A percentile compares a stretch with the other conserved stretches of the same genome.
Conservation (phyloP, 1,140 invertebrate genomes). For the Euborellia annulipes region DNA sequence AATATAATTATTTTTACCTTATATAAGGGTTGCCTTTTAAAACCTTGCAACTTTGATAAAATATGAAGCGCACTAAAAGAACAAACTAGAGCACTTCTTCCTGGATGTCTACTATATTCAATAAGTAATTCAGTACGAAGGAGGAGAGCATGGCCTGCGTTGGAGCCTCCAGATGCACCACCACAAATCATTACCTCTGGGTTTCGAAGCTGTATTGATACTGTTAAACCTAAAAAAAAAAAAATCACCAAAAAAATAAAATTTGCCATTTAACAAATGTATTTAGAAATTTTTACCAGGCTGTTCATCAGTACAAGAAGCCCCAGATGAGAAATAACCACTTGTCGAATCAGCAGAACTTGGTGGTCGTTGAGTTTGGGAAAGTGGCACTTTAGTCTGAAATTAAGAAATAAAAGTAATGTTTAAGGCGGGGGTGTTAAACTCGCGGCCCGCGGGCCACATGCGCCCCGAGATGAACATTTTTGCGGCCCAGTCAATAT, state of each 20-base stretch:
- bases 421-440: too few species aligned
- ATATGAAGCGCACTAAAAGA: constrained; percentile 51
- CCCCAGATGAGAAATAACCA: constrained; percentile 37
- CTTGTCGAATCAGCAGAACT: constrained; percentile 37
- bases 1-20: constrained; percentile 19
- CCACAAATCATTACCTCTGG: constrained; percentile 66
- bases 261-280: too few species aligned
- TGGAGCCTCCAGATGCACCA: constrained; percentile 32
- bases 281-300: constrained; percentile 12
- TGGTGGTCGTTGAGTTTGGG: constrained; percentile 16
- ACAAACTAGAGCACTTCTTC: constrained; percentile 43
- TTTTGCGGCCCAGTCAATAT: too few species aligned
- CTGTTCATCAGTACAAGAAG: constrained; percentile 19
- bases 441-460: too few species aligned
- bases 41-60: constrained; percentile 32
- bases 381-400: constrained; percentile 12
- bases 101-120: constrained; percentile 51
- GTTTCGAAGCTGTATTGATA: constrained; percentile 53
- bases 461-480: too few species aligned
- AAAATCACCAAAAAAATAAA: neutral
- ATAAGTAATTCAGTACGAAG: constrained; percentile 55
- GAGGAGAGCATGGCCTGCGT: constrained; percentile 50
- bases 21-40: constrained; percentile 14
- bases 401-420: neutral
- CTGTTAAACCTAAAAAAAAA: constrained; percentile 35